Evolutionary conservation across 2,888 invertebrate species (phyloP), one percentile per base, ranked within the genome.

Genomic region (Epistrophe eligans): DNA sequence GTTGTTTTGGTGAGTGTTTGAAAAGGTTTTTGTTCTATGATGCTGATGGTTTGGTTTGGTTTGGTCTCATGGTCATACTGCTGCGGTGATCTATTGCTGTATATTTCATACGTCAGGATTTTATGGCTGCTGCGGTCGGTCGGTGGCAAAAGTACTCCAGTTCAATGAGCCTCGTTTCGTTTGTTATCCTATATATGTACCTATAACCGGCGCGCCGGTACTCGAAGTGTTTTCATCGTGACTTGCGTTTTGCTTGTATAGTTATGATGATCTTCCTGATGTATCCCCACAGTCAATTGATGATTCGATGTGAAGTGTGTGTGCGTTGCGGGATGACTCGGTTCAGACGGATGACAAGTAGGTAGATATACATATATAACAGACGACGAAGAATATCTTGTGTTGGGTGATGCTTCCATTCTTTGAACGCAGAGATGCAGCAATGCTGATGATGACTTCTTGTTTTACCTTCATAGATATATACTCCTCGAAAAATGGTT

Each of bases 131-230:
- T n/a, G n/a, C n/a, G n/a, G n/a, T n/a, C n/a, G 11, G 35, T 67
- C 77, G 62, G 62, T 72, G 52, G 71, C 32, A 79, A 74, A 76
- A 74, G 79, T 67, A 66, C 66, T 67, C 50, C 74, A 79, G 83
- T 87, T 87, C 87, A 87, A 87, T 87, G 87, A 87, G 87, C 82
- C 83, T 87, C 87, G 83, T 87, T 83, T 83, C 87, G 83, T 87
- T 83, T 83, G 83, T 87, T 83, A 77, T 87, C 79, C 87, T 83
- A 72, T 45, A n/a, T n/a, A n/a, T n/a, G n/a, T n/a, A 83, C 72
- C 24, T 24, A 24, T 24, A 24, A 24, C 73, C 79, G 79, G 79
- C 83, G 87, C 70, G 38, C 38, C 70, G 48, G 70, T 71, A 87
- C 87, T 87, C 55, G 70, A 83, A 87, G 83, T 87, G 72, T 87